Evolutionary conservation across 2,797 vertebrate genomes (phyloP).

Genomic region (Gymnodraco acuticeps): DNA sequence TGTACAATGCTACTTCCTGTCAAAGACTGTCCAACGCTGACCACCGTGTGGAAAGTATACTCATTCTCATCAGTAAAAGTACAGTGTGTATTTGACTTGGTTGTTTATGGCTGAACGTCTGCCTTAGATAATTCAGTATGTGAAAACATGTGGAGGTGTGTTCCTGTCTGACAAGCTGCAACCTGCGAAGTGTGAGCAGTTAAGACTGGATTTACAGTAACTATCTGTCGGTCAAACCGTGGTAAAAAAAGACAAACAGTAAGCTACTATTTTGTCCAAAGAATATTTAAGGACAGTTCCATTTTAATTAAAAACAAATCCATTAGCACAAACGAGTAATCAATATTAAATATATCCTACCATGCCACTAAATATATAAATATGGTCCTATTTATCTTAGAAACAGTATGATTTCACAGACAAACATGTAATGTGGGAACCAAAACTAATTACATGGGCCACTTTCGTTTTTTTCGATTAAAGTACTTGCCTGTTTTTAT

Average conservation of each 20-base stretch:
- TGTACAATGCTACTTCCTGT: conserved; percentile 1
- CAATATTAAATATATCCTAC: background rate
- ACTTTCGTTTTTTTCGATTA: background rate
- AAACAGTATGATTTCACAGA: background rate
- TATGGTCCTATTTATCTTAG: no score
- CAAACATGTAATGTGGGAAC: background rate
- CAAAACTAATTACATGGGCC: no score
- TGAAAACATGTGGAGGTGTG: conserved; percentile 13
- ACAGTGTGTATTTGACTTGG: background rate
- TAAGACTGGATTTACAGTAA: conserved; percentile 18
- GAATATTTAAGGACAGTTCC: background rate
- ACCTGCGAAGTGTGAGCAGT: conserved; percentile 31
- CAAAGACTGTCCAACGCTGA: background rate
- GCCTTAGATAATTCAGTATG: background rate
- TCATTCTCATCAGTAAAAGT: background rate
- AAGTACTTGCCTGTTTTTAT: background rate
- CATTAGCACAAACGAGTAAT: background rate
- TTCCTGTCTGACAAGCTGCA: conserved; percentile 45
- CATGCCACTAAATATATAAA: no score
- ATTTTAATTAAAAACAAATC: background rate
- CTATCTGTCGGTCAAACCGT: background rate
- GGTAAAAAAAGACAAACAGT: background rate
- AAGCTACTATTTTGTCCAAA: background rate
- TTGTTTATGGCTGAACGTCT: background rate
- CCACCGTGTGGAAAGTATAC: conserved; percentile 18